Base-by-base conservation (phyloP, 2,888 invertebrate genomes). In the Terebella lapidaria region DNA sequence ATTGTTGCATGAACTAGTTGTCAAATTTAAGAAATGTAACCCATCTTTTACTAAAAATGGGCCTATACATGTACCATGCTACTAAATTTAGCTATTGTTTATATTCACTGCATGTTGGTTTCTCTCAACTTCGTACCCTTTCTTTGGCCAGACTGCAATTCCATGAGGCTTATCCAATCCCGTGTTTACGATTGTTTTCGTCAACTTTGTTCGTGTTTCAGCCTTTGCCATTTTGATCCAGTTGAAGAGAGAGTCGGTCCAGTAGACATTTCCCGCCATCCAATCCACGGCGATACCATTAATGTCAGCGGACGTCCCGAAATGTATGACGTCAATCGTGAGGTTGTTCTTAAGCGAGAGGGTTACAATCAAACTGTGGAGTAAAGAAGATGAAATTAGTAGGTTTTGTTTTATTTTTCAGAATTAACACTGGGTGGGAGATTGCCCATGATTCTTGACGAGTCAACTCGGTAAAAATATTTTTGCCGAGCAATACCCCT, bases 281-380 rank as follows among this genome's bases (percentile, higher is more conserved):
- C 77, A 77, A 65, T 77, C 77, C 2, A 74, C 70, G 0, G 72
- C 72, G 35, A 77, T 54, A 3, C 77, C 77, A 53, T 72, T 70
- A 26, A 75, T 74, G 49, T 70, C 67, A 22, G 67, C 66, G 0
- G 78, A 78, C 2, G 74, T 75, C 4, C 76, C 75, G 27, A 70
- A 69, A 54, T 71, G 72, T 2, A 78, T 54, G 20, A 63, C 35
- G 68, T 71, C 47, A 60, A 61, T 49, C n/a, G 10, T 49, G n/a
- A 49, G 24, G 49, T 10, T 49, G 5, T 62, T 63, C 18, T 62
- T 60, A 27, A 66, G 45, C 1, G 57, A 47, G 29, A 66, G 30
- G 42, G 49, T 46, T 25, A 64, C 64, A 10, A 66, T 30, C 29
- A 53, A 62, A 28, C 62, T 64, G 35, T 10, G 4, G 42, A 20